A percentile compares a stretch with the other conserved stretches of the same genome.
These are phyloP conservation scores for Poecilia latipinna DNA, from an alignment of 2,113 vertebrate species.

Conservation along the genomic window DNA sequence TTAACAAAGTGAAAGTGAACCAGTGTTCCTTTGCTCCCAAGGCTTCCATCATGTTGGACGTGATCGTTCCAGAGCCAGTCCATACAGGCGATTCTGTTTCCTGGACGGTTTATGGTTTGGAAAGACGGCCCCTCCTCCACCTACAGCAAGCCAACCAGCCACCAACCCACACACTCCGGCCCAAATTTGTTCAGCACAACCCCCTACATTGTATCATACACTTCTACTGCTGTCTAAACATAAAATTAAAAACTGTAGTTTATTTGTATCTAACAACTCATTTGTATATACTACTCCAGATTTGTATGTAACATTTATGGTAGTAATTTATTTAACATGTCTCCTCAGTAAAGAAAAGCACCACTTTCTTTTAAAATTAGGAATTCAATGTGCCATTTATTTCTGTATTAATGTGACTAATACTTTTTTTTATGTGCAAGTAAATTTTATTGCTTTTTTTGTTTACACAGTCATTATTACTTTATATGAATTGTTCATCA, in stretches of 20 bases:
- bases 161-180: slow-evolving; percentile 1
- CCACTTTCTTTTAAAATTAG: slow-evolving; percentile 81
- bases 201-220: slow-evolving; percentile 72
- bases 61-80: too few relatives aligned
- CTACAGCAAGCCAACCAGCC: background rate
- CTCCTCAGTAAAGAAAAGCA: slow-evolving; percentile 77
- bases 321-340: slow-evolving; percentile 88
- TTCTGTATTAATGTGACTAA: slow-evolving; percentile 84
- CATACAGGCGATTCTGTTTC: background rate
- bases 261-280: slow-evolving; percentile 77
- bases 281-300: slow-evolving; percentile 85
- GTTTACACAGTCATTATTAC: slow-evolving; percentile 49
- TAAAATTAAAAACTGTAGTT: slow-evolving; percentile 76
- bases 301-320: slow-evolving; percentile 84
- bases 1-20: background rate
- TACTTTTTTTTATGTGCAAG: slow-evolving; percentile 62
- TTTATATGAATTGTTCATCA: slow-evolving; percentile 21
- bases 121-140: too few relatives aligned
- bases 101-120: too few relatives aligned
- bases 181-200: slow-evolving; percentile 25
- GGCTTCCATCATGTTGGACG: too few relatives aligned
- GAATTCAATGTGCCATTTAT: slow-evolving; percentile 83
- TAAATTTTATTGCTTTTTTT: slow-evolving; percentile 61
- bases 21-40: background rate
- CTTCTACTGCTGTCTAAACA: slow-evolving; percentile 75